Base-by-base conservation (phyloP, 2,797 vertebrate species). In the Aulostomus chinensis region DNA sequence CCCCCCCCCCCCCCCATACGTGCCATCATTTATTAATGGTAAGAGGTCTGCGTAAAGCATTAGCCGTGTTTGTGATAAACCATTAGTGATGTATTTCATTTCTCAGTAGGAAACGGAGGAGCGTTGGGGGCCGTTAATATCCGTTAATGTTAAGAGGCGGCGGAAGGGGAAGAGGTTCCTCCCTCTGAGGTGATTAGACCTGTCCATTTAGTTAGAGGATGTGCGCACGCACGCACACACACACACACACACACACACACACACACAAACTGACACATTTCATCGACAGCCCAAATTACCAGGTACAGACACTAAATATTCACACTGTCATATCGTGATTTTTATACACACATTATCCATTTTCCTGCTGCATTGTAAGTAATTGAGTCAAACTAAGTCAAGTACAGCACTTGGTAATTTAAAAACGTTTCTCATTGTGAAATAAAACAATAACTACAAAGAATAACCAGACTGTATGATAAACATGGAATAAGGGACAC, bases 61-160 rank as follows among this genome's bases (percentile, higher is more conserved):
- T 85, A 84, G 80, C 71, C 45, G 17, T 80, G 84, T 86, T 86
- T 86, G 84, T 85, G 84, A 86, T 86, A 81, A 86, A 86, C 70
- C 84, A 86, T 86, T 86, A 86, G 83, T 84, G 80, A 81, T 79
- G 68, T 79, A 80, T 85, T 86, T 86, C 82, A 86, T 85, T 85
- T 52, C 78, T 86, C 80, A 37, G 80, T 69, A 86, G 84, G 82
- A 86, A 83, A 81, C 80, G 2, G 58, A 22, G 30, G 80, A 75
- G 80, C 76, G 22, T 68, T 80, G 84, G 76, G 82, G 82, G 80
- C 76, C 76, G 78, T 85, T 86, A 86, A 81, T 84, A 83, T 81
- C 81, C 80, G 80, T 84, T 86, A 84, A 86, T 76, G 83, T 85
- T 80, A 84, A 80, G 67, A 86, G 71, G 73, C 71, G 78, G 76